Conservation (phyloP, 1,140 invertebrate genomes). For the Ips nitidus region DNA sequence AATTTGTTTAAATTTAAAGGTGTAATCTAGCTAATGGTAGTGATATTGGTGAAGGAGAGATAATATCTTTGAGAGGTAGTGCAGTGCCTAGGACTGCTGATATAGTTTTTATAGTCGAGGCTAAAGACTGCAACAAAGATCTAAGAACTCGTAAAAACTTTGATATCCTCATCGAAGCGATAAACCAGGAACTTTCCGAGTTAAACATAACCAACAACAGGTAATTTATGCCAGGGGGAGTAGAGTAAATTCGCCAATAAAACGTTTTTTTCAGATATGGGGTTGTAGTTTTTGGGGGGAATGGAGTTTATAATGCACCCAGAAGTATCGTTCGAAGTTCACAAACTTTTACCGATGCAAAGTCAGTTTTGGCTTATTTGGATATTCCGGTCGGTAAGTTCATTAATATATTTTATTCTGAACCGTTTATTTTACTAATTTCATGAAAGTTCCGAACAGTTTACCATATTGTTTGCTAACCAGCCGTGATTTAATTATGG, state of each 20-base stretch:
- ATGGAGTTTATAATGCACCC: constrained; percentile 68
- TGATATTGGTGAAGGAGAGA: constrained; percentile 70
- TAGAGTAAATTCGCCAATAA: constrained; percentile 28
- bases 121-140: constrained; percentile 76
- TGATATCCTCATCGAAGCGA: constrained; percentile 63
- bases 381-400: constrained; percentile 62
- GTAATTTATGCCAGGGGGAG: constrained; percentile 49
- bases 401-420: background rate
- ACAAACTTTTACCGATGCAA: constrained; percentile 64
- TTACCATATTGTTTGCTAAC: background rate
- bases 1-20: constrained; percentile 47
- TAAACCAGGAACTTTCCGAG: constrained; percentile 68
- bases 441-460: background rate
- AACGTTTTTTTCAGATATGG: constrained; percentile 62
- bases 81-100: constrained; percentile 70
- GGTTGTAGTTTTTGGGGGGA: constrained; percentile 77
- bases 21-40: constrained; percentile 67
- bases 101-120: constrained; percentile 86
- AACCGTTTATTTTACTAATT: background rate
- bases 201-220: constrained; percentile 66
- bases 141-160: constrained; percentile 65
- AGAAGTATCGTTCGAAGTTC: constrained; percentile 68
- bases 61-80: constrained; percentile 57
- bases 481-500: too few species aligned
- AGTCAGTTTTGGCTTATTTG: constrained; percentile 62